Base-by-base conservation (phyloP, 2,797 vertebrate species). In the Epinephelus malabaricus region DNA sequence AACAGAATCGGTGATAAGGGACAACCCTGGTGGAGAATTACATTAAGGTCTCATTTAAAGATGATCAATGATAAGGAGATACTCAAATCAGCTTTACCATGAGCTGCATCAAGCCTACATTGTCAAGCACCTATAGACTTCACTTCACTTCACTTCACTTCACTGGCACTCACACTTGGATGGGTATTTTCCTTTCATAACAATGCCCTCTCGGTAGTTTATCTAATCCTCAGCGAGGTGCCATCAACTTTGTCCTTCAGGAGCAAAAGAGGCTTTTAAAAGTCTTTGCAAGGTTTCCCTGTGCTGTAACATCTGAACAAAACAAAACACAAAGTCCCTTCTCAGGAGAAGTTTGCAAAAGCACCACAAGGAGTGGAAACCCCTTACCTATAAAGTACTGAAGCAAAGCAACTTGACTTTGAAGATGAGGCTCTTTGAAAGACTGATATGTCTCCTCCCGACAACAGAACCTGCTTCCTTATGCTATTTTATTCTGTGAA, bases 351-450 rank as follows among this genome's bases (percentile, higher is more conserved):
- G 40, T 82, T 73, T 70, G 25, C 34, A n/a, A 40, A 56, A 66
- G 63, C 61, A 25, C 62, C 64, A 17, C 12, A 12, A 73, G 76
- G 66, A 81, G 54, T 54, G 30, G 21, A 49, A 78, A 75, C 6
- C 19, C 34, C 63, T 68, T 23, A 47, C 69, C 10, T 59, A 49
- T 54, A 69, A 68, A 86, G 61, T 60, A 47, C 19, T 19, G 62
- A 74, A 65, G 73, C 43, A 69, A 62, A 82, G 56, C 51, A 72
- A 14, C 30, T 64, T 58, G 14, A 30, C 69, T 88, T 86, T 89
- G 72, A 88, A 83, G 77, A 78, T 2, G 56, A 67, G 25, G 40
- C 11, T 81, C 58, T 75, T 73, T 71, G 54, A 71, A 63, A 68
- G 60, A 55, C 23, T 53, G 50, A 60, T 15, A 43, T 34, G 47